These are phyloP conservation scores for Mola mola DNA, from an alignment of 2,113 vertebrate species.

Conservation along the genomic window DNA sequence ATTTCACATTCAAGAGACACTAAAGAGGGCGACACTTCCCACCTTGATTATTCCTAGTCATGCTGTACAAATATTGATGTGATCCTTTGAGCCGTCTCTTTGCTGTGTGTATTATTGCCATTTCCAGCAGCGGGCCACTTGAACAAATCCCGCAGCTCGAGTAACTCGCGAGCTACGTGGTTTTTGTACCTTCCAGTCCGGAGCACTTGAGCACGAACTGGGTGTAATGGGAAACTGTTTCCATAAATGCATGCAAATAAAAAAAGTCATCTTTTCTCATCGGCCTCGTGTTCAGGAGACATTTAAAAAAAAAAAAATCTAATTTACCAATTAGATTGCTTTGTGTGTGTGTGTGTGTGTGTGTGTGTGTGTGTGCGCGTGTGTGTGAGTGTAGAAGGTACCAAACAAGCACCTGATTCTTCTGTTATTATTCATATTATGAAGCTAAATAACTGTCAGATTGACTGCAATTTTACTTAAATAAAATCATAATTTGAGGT, in stretches of 20 bases:
- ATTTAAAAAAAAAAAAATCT: no score
- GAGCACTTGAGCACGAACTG: slow-evolving; percentile 88
- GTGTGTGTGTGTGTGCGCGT: not conserved
- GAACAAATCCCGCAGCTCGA: slow-evolving; percentile 88
- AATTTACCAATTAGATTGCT: slow-evolving; percentile 59
- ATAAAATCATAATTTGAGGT: no score
- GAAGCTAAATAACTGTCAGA: not conserved
- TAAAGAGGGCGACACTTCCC: slow-evolving; percentile 85
- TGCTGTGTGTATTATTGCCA: slow-evolving; percentile 88
- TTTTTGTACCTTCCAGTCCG: slow-evolving; percentile 75
- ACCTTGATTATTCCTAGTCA: slow-evolving; percentile 98
- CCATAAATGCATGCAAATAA: slow-evolving; percentile 78
- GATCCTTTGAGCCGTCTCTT: slow-evolving; percentile 92
- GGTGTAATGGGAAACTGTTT: slow-evolving; percentile 69
- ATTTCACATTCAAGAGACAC: slow-evolving; percentile 90
- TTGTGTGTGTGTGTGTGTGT: slow-evolving; percentile 10
- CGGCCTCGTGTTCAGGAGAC: no score
- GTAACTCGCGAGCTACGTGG: slow-evolving; percentile 86
- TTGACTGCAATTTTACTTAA: no score
- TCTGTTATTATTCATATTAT: not conserved
- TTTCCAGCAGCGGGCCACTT: slow-evolving; percentile 86
- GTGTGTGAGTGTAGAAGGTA: not conserved
- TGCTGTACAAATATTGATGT: slow-evolving; percentile 99
- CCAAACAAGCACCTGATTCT: not conserved
- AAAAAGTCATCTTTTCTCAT: slow-evolving; percentile 62